Conservation (phyloP, 2,888 invertebrate species). For the Tetragnatha montana region DNA sequence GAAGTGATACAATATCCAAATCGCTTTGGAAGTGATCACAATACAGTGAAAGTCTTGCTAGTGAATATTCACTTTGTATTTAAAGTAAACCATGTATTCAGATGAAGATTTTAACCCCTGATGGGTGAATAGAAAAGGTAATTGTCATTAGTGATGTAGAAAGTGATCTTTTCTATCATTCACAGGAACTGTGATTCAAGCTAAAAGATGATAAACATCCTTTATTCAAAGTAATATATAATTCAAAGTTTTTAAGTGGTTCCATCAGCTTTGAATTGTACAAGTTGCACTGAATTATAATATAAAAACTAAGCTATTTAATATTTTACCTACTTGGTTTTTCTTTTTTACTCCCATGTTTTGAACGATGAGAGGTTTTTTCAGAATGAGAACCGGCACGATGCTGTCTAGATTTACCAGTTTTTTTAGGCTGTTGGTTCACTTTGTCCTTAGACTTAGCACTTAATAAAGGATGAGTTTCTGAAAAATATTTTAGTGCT, state of each 20-base stretch:
- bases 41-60: no score
- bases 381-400: slow-evolving; percentile 44
- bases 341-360: slow-evolving; percentile 64
- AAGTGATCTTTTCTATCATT: no score
- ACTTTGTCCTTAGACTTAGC: slow-evolving; percentile 69
- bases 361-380: slow-evolving; percentile 60
- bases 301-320: background rate
- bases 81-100: no score
- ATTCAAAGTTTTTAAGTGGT: background rate
- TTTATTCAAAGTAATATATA: background rate
- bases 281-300: background rate
- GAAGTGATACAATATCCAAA: no score
- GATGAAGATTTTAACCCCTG: no score
- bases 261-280: background rate
- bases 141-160: no score
- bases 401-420: slow-evolving; percentile 59
- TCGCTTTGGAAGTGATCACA: no score
- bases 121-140: no score
- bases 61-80: no score
- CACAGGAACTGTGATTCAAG: no score
- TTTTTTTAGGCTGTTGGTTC: slow-evolving; percentile 57
- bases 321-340: slow-evolving; percentile 49
- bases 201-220: background rate
- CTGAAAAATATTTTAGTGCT: slow-evolving; percentile 24
- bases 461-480: slow-evolving; percentile 71